Base-by-base conservation (phyloP, 2,888 invertebrate genomes). In the Brenthis hecate region DNA sequence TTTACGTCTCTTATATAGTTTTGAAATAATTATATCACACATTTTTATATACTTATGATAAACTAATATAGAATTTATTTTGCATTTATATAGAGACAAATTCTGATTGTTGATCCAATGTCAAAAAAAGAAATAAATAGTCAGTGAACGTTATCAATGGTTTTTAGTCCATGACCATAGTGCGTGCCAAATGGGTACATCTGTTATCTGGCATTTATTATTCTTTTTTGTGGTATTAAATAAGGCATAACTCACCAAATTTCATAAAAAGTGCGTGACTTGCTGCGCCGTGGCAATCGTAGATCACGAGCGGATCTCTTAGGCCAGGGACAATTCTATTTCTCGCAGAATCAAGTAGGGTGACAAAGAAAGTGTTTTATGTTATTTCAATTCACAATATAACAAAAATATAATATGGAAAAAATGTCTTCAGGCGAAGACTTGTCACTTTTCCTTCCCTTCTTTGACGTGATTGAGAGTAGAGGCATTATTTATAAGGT, bases 201-300 rank as follows among this genome's bases (percentile, higher is more conserved):
- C 62, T 62, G 48, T 19, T 62, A 70, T 56, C 54, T 55, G 78
- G 74, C 80, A 78, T 80, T 77, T 72, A 78, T 74, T 73, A 75
- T 74, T 75, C 80, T 80, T 84, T 84, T 85, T 88, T 88, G 80
- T 80, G 81, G 80, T 73, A 79, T 75, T 74, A 85, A 85, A 86
- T 78, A 77, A 80, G 77, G 80, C 89, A 87, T 89, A 89, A 80
- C 87, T 87, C 89, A 89, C 91, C 91, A 87, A 87, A 85, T 85
- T 79, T 87, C 82, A 82, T 84, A 91, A 91, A 91, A 89, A 81
- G 77, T 73, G 81, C 85, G 85, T 83, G 85, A 83, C 85, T 50
- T 47, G 50, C 48, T 61, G 81, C 76, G 75, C 71, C 76, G 72
- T 73, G 63, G 72, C 71, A 87, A 92, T 91, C 75, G 82, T 73